Conservation (phyloP, 2,113 vertebrate species). For the Potamarius usumacintae region DNA sequence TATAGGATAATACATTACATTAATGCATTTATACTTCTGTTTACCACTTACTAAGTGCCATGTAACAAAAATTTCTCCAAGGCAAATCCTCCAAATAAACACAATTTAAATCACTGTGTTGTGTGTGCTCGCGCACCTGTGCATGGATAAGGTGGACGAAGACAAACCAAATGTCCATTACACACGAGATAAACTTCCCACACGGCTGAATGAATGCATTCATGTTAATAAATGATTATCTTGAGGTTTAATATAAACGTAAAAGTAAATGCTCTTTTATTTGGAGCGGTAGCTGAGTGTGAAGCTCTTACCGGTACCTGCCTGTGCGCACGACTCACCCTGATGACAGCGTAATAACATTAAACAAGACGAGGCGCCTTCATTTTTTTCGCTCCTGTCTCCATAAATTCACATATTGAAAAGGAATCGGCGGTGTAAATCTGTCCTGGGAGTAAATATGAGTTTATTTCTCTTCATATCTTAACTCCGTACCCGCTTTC, state of each 20-base stretch:
- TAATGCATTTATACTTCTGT: too few relatives aligned
- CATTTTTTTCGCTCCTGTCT: neutral
- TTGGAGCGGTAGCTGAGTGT: neutral
- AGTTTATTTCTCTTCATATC: neutral
- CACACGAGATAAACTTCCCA: neutral
- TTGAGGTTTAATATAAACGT: neutral
- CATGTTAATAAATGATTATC: neutral
- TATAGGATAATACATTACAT: too few relatives aligned
- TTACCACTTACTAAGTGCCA: too few relatives aligned
- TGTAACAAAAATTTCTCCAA: too few relatives aligned
- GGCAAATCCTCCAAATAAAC: too few relatives aligned
- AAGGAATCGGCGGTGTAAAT: neutral
- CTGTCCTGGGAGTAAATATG: neutral
- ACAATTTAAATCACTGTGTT: too few relatives aligned
- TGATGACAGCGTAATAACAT: neutral
- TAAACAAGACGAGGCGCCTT: constrained; percentile 12
- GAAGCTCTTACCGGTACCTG: too few relatives aligned
- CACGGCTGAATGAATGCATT: neutral
- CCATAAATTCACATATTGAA: constrained; percentile 26
- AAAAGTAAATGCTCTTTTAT: too few relatives aligned
- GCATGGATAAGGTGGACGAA: neutral
- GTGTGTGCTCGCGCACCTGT: neutral
- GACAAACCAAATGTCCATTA: neutral
- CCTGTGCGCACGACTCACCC: constrained; percentile 11
- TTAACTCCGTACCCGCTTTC: neutral